Conservation (phyloP, 2,797 vertebrate species). For the Coluber constrictor region DNA sequence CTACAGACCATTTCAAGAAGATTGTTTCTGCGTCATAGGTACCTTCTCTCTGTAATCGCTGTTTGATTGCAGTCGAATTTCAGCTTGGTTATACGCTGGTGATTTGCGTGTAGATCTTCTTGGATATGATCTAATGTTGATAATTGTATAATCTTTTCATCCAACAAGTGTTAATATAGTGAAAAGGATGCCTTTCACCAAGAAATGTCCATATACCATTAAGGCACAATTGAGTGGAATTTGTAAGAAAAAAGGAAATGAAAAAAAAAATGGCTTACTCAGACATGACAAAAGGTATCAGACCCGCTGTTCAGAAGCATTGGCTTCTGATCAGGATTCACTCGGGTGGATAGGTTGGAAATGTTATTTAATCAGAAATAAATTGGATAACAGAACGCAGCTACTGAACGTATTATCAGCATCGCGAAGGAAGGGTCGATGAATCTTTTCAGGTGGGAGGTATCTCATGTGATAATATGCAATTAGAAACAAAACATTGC, state of each 20-base stretch:
- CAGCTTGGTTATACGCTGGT: background rate
- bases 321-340: background rate
- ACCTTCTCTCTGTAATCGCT: conserved; percentile 31
- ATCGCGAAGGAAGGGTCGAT: background rate
- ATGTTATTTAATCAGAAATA: background rate
- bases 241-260: conserved; percentile 23
- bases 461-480: background rate
- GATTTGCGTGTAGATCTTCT: conserved; percentile 16
- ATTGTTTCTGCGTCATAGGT: conserved; percentile 6
- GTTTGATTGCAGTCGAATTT: conserved; percentile 38
- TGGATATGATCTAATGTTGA: conserved; percentile 54
- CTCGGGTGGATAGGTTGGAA: background rate
- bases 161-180: conserved; percentile 47
- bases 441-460: background rate
- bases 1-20: background rate
- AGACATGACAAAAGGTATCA: background rate
- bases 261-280: conserved; percentile 22
- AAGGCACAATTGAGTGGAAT: conserved; percentile 1
- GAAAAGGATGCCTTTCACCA: conserved; percentile 52
- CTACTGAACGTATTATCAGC: background rate
- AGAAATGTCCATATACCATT: conserved; percentile 39
- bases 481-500: background rate
- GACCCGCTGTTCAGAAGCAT: background rate
- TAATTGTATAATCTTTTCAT: conserved; percentile 52
- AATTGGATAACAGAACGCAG: background rate